These are phyloP conservation scores for Larimichthys polyactis DNA, from an alignment of 2,113 vertebrate species.

Conservation along the genomic window DNA sequence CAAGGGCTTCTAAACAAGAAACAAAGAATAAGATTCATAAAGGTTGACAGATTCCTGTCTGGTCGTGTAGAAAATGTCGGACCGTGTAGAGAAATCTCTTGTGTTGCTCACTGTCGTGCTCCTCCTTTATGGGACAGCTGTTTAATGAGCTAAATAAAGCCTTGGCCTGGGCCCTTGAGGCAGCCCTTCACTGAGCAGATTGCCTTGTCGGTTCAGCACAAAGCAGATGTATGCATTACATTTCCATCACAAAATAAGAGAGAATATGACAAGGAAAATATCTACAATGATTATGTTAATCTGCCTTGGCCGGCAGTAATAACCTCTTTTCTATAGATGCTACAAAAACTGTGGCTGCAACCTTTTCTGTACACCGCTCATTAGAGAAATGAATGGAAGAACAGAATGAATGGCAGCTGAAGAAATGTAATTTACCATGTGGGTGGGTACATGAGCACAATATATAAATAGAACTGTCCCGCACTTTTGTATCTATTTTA, in stretches of 20 bases:
- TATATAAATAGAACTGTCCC: not conserved
- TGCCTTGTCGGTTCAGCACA: constrained; percentile 61
- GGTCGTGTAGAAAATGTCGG: constrained; percentile 50
- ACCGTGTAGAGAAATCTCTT: constrained; percentile 59
- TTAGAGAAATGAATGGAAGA: constrained; percentile 22
- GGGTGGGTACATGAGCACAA: constrained; percentile 7
- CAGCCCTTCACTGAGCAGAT: constrained; percentile 58
- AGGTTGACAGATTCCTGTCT: constrained; percentile 54
- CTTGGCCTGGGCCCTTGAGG: constrained; percentile 53
- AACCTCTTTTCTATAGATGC: constrained; percentile 24
- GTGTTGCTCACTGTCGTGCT: constrained; percentile 51
- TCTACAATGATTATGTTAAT: constrained; percentile 59
- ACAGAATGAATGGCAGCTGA: constrained; percentile 6
- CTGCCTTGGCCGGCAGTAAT: constrained; percentile 15
- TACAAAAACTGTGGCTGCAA: constrained; percentile 22
- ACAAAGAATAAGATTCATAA: constrained; percentile 13
- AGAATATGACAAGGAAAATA: constrained; percentile 34
- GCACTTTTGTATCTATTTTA: not conserved
- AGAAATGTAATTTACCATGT: not conserved
- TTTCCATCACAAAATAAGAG: constrained; percentile 56
- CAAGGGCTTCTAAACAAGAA: constrained; percentile 19
- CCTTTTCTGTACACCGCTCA: constrained; percentile 15
- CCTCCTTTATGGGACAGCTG: constrained; percentile 75
- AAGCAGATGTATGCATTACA: constrained; percentile 47
- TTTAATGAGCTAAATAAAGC: constrained; percentile 82